These are phyloP conservation scores for Zeus faber DNA, from an alignment of 2,113 vertebrate genomes.

Conservation along the genomic window DNA sequence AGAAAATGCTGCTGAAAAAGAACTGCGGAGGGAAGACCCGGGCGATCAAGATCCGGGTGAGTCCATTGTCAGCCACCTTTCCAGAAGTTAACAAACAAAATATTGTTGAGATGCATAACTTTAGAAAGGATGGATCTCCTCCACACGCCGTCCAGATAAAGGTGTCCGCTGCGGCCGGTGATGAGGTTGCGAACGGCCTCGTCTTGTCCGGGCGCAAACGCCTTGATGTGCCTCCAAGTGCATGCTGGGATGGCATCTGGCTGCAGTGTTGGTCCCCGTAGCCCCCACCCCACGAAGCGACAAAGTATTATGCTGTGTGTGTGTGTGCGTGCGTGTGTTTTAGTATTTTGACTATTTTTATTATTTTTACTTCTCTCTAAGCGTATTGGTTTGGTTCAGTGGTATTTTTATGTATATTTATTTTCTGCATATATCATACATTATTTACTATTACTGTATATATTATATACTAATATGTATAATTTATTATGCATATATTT, in stretches of 20 bases:
- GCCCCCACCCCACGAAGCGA: no score
- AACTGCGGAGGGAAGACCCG: slow-evolving; percentile 84
- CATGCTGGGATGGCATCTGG: slow-evolving; percentile 67
- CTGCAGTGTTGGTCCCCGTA: slow-evolving; percentile 45
- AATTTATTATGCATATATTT: no score
- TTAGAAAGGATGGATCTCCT: no score
- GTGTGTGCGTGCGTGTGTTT: no score
- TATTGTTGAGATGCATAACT: neutral
- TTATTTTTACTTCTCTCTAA: no score
- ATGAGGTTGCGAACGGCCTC: slow-evolving; percentile 48
- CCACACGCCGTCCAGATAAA: slow-evolving; percentile 27
- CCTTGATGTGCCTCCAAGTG: slow-evolving; percentile 62
- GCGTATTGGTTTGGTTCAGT: no score
- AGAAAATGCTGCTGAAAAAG: slow-evolving; percentile 93
- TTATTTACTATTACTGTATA: no score
- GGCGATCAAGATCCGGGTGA: slow-evolving; percentile 86
- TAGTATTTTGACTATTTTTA: no score
- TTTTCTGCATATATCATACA: no score
- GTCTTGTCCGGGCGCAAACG: slow-evolving; percentile 39
- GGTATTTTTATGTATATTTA: no score
- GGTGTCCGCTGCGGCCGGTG: slow-evolving; percentile 37
- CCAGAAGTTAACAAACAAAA: neutral
- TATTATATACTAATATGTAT: no score
- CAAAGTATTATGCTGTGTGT: no score
- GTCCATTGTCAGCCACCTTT: slow-evolving; percentile 45